Base-by-base conservation (phyloP, 2,888 invertebrate species). In the Oxytorus armatus region DNA sequence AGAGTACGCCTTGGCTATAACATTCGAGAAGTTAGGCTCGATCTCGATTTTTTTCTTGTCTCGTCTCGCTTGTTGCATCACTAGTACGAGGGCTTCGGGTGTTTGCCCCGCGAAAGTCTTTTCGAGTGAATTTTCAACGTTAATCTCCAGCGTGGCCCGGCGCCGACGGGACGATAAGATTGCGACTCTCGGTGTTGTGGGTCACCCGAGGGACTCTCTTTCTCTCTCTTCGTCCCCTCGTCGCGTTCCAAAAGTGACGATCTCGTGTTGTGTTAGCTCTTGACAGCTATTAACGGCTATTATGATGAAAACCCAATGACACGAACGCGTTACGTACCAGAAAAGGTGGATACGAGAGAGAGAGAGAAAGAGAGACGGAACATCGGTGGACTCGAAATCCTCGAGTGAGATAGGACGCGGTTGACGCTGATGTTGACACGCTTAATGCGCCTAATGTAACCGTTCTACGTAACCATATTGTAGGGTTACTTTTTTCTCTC, bases 401-500 rank as follows among this genome's bases (percentile, higher is more conserved):
- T 66, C 39, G 63, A 42, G 51, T 51, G 68, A 87, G 89, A 89
- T 88, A 89, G 70, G 81, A 79, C 65, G 66, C 55, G 47, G 51
- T 47, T 23, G 57, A 72, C 47, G 65, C 59, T 57, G 59, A 61
- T 89, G 88, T 89, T 89, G 87, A 89, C 89, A 88, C 83, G 86
- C 83, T 85, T 89, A 89, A 89, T 89, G 89, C 86, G 89, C 85
- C 84, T 78, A 80, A 77, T 81, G 82, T 81, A 77, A 77, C 68
- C 44, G 36, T 47, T 55, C 77, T 77, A 68, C 57, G 49, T 49
- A n/a, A 51, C 70, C 79, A 77, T 82, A 80, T 83, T 74, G 76
- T 53, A 3, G 8, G 18, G n/a, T n/a, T 49, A 51, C 42, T 33
- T 42, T 53, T 25, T 16, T 16, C 23, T 18, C 51, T 33, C 53